Evolutionary conservation across 1,140 invertebrate genomes (phyloP), one percentile per base, ranked within the genome.

Genomic region (Aphaenogaster floridana): DNA sequence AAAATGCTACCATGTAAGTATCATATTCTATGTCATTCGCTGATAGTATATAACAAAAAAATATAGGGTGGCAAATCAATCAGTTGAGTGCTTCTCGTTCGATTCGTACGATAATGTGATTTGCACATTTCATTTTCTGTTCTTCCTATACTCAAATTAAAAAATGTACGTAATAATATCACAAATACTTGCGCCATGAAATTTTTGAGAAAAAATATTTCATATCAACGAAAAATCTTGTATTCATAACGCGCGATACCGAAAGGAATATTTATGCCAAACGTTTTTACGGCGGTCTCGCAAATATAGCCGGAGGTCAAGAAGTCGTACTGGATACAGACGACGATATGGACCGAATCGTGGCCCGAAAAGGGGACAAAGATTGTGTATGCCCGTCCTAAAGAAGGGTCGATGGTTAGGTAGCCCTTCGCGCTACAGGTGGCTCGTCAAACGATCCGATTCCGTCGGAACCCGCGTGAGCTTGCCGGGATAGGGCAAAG

Each of bases 341-440:
- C 89, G 91, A 91, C 90, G 89, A 93, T 88, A 92, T 91, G 92
- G 90, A 91, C 36, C n/a, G 28, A 52, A n/a, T 42, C n/a, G 45
- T 57, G 52, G 78, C 15, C 4, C 34, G 69, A 74, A 50, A 76
- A 61, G 45, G 83, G 59, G 74, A 64, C 48, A 50, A 66, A 86
- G 36, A 76, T 78, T 15, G 74, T 45, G 66, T 69, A 17, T 69
- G 42, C 50, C 15, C 61, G 52, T 39, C 63, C 42, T 71, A 15
- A 61, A 52, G 81, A 90, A 88, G 86, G 83, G 83, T 76, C 50
- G 63, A 69, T 42, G 36, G 28, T 28, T 28, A 28, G 28, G 54
- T 79, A 64, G 83, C 84, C 68, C 74, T 85, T 90, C 85, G 85
- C 81, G 89, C 91, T 86, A 91, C 91, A 92, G 91, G 91, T 92